Evolutionary conservation across 2,888 invertebrate species (phyloP).

Genomic region (Beris morrisii): DNA sequence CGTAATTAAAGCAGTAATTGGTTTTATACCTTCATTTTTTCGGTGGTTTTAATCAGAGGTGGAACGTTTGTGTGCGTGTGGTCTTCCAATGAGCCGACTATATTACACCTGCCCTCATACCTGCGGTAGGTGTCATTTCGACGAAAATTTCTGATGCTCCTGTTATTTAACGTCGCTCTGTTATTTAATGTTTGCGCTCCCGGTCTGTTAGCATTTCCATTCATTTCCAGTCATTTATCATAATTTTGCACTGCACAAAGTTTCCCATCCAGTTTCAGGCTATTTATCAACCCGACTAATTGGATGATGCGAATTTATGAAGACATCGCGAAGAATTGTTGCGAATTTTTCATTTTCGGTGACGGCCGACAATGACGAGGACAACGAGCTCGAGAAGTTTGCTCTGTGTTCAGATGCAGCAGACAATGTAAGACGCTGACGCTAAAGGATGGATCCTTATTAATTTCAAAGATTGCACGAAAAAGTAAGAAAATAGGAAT

Average conservation of each 20-base stretch:
- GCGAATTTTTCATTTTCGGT: slow-evolving; percentile 31
- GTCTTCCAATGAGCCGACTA: slow-evolving; percentile 1
- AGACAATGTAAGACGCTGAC: not conserved
- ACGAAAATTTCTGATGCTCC: slow-evolving; percentile 14
- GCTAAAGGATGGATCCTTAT: not conserved
- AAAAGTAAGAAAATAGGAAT: not conserved
- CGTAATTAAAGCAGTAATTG: slow-evolving; percentile 14
- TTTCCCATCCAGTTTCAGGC: slow-evolving; percentile 24
- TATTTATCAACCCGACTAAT: slow-evolving; percentile 37
- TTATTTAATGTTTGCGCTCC: slow-evolving; percentile 14
- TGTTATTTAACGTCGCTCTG: slow-evolving; percentile 1
- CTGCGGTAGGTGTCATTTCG: slow-evolving; percentile 28
- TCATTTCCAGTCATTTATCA: slow-evolving; percentile 33
- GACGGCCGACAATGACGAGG: no score
- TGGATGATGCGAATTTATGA: slow-evolving; percentile 38
- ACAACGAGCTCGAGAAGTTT: no score
- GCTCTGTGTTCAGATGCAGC: no score
- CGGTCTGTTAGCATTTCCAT: slow-evolving; percentile 27
- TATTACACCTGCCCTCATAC: slow-evolving; percentile 30
- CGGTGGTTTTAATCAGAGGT: slow-evolving; percentile 15
- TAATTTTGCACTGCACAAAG: slow-evolving; percentile 23
- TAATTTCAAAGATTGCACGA: not conserved
- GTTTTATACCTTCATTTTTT: slow-evolving; percentile 1
- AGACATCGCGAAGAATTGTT: slow-evolving; percentile 31
- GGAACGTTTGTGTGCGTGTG: slow-evolving; percentile 12